Evolutionary conservation across 2,888 invertebrate species (phyloP), one percentile per base, ranked within the genome.

Genomic region (Trachelus troglodyta): DNA sequence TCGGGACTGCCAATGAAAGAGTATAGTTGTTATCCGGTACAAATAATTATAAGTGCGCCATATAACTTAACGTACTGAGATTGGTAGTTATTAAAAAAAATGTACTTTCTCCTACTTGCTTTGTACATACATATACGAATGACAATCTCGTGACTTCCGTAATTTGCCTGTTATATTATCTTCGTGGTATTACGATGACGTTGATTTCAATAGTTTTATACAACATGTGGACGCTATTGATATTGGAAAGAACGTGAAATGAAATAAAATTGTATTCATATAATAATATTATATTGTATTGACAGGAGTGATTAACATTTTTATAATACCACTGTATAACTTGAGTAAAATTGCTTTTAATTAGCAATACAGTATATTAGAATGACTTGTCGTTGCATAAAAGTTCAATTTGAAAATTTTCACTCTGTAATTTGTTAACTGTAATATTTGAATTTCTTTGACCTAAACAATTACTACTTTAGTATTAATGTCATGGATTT

Each of bases 341-440:
- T 56, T 56, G 23, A 56, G 56, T 56, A 56, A 56, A 56, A 23
- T 56, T 56, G 23, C 56, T 23, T 23, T 23, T 23, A 56, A 23
- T 56, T 56, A 56, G 23, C 9, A 56, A 15, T 40, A 40, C 15
- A 40, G 15, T 56, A 56, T 56, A 56, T 56, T 56, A 56, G 23
- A 56, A 9, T 56, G 56, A 23, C 23, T 56, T 56, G 56, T 56
- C 56, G 23, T 56, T 77, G 75, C 75, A 75, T 71, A 76, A 77
- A 77, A 77, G 69, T 75, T 75, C 35, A 31, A 31, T 69, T 34
- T 23, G 23, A 75, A 77, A 77, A 74, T 77, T 75, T 77, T 34
- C 69, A 77, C 69, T 77, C n/a, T 77, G 37, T 56, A 69, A 74
- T 77, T 74, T 74, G 35, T 77, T 69, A 69, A 56, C 23, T 56